Evolutionary conservation across 2,888 invertebrate species (phyloP).

Genomic region (Conus canariensis): DNA sequence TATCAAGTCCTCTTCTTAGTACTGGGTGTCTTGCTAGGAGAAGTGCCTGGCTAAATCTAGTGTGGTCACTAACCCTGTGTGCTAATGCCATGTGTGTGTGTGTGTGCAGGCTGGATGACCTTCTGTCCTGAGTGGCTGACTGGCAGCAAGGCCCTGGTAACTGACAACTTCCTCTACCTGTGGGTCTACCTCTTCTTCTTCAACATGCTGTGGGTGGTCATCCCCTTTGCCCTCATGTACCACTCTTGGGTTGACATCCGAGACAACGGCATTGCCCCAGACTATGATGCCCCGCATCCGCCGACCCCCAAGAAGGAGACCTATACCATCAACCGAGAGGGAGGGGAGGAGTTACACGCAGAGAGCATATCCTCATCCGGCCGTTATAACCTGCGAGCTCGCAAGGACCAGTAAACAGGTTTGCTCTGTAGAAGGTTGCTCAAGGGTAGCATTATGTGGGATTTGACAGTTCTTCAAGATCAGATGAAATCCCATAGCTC

Average conservation of each 20-base stretch:
- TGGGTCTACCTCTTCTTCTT: slow-evolving; percentile 77
- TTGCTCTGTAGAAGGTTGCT: too few relatives aligned
- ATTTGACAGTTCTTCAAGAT: background rate
- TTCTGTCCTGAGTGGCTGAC: slow-evolving; percentile 75
- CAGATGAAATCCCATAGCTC: background rate
- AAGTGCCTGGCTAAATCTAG: too few relatives aligned
- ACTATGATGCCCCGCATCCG: background rate
- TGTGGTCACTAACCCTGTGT: too few relatives aligned
- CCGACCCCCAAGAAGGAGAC: background rate
- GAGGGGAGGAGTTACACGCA: background rate
- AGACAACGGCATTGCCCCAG: slow-evolving; percentile 28
- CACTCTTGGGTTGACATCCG: slow-evolving; percentile 69
- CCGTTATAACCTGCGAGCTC: slow-evolving; percentile 32
- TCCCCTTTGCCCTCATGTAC: slow-evolving; percentile 69
- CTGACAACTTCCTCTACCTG: slow-evolving; percentile 69
- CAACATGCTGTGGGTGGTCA: slow-evolving; percentile 75
- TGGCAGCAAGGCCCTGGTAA: slow-evolving; percentile 69
- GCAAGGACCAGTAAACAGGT: slow-evolving; percentile 27
- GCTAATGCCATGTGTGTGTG: too few relatives aligned
- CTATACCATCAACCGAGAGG: background rate
- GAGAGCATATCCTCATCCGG: background rate
- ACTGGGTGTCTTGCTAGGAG: too few relatives aligned
- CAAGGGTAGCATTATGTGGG: background rate
- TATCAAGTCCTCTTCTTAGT: too few relatives aligned
- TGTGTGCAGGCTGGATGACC: slow-evolving; percentile 74